phyloP scores from a whole-genome alignment of 2,113 vertebrate genomes.

The Sakesphorus luctuosus region DNA sequence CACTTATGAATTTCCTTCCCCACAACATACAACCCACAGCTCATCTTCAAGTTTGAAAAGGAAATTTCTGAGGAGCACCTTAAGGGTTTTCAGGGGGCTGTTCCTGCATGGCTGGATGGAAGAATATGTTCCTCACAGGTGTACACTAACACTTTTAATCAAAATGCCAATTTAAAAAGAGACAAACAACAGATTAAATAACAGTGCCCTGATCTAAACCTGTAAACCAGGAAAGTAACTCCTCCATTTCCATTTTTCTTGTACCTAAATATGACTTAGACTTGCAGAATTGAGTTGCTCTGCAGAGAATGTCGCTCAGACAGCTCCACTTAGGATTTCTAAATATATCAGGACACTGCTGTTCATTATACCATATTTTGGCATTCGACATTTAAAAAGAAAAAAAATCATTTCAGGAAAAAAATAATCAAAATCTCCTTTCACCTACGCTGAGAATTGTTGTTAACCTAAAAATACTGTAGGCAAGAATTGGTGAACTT shows the following conservation, averaged over 20 bases:
- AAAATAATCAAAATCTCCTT: not conserved
- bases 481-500: not conserved
- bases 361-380: slow-evolving; percentile 2
- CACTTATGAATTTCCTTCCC: not conserved
- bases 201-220: not conserved
- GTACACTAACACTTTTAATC: not conserved
- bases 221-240: not conserved
- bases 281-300: not conserved
- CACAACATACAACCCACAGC: not conserved
- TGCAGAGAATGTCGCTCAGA: not conserved
- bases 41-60: not conserved
- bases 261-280: not conserved
- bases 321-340: not conserved
- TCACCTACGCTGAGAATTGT: not conserved
- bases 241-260: not conserved
- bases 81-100: not conserved
- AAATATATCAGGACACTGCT: slow-evolving; percentile 20
- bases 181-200: not conserved
- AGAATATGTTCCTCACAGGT: not conserved
- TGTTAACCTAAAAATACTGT: not conserved
- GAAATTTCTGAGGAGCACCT: not conserved
- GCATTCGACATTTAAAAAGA: not conserved
- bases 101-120: not conserved
- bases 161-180: not conserved
- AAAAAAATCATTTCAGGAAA: slow-evolving; percentile 6